A percentile compares a stretch with the other conserved stretches of the same genome.
These are phyloP conservation scores for Orthosia cruda DNA, from an alignment of 2,888 invertebrate species.

Conservation along the genomic window DNA sequence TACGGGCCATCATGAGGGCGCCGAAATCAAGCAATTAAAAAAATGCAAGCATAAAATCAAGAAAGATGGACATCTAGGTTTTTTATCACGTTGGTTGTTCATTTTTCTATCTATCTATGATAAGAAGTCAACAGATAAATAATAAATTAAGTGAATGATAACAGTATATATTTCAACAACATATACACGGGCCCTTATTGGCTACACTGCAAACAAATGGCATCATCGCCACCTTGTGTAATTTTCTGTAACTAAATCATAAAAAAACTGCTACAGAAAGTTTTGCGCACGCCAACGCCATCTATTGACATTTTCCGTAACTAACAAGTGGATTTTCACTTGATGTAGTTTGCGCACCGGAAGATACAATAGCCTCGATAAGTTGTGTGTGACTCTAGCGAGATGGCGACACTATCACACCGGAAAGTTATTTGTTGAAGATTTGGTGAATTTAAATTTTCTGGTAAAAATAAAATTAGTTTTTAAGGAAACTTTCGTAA, in stretches of 20 bases:
- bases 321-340: slow-evolving; percentile 26
- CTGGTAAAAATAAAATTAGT: slow-evolving; percentile 25
- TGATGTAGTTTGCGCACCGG: not conserved
- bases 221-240: slow-evolving; percentile 11
- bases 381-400: not conserved
- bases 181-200: not conserved
- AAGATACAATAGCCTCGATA: slow-evolving; percentile 3
- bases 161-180: not conserved
- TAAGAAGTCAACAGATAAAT: no score
- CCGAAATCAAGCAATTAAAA: no score
- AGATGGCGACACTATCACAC: slow-evolving; percentile 55
- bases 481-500: not conserved
- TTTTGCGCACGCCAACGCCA: slow-evolving; percentile 47
- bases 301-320: slow-evolving; percentile 65
- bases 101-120: not conserved
- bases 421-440: not conserved
- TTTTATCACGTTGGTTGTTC: no score
- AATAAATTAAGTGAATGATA: no score
- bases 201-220: not conserved
- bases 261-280: not conserved
- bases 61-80: no score
- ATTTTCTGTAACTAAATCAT: slow-evolving; percentile 7
- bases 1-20: no score
- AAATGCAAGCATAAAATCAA: no score
- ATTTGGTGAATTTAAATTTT: not conserved